A percentile compares a stretch with the other conserved stretches of the same genome.
These are phyloP conservation scores for Batillaria attramentaria DNA, from an alignment of 1,140 invertebrate species.

Conservation along the genomic window DNA sequence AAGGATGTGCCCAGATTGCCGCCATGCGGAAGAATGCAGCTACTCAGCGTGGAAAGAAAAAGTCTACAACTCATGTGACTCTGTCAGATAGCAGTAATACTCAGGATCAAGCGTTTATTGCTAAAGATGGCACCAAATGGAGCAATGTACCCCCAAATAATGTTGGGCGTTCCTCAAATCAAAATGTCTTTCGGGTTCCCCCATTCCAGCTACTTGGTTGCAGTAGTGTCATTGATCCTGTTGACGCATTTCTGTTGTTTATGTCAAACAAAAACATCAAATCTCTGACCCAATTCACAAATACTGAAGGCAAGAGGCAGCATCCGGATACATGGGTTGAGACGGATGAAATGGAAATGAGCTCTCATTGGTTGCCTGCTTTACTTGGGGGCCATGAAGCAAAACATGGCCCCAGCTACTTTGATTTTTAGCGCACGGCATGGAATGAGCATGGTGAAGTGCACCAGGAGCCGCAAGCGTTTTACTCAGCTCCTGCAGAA, in stretches of 20 bases:
- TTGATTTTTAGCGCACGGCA: neutral
- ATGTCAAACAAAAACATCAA: neutral
- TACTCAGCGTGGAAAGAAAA: neutral
- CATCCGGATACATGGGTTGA: neutral
- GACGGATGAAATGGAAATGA: too few relatives aligned
- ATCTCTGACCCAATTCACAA: neutral
- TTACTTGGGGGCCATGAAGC: neutral
- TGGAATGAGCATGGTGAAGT: neutral
- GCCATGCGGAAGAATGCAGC: too few relatives aligned
- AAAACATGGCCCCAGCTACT: neutral
- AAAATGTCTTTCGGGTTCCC: too few relatives aligned
- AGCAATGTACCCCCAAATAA: neutral
- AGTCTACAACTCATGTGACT: neutral
- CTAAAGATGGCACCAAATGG: neutral
- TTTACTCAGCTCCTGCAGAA: neutral
- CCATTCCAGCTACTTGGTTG: too few relatives aligned
- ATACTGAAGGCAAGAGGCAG: neutral
- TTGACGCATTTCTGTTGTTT: neutral
- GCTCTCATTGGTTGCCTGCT: neutral
- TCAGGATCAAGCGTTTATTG: too few relatives aligned
- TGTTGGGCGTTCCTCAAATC: neutral
- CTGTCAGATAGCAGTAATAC: too few relatives aligned
- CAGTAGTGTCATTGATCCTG: too few relatives aligned
- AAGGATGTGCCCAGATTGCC: too few relatives aligned
- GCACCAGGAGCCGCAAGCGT: neutral